Evolutionary conservation across 1,140 invertebrate species (phyloP).

Genomic region (Anagrus nilaparvatae): DNA sequence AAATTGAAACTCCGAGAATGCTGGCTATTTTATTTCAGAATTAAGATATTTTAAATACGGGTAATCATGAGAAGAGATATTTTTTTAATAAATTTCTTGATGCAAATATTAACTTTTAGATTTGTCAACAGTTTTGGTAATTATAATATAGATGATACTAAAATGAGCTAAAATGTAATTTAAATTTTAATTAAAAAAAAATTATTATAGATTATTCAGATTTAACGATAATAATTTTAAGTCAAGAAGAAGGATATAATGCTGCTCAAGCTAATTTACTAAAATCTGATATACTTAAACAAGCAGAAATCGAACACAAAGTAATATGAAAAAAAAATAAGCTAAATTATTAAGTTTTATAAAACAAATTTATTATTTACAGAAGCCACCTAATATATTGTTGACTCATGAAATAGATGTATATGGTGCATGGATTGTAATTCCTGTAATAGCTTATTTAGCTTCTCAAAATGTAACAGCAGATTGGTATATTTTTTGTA

Average conservation of each 20-base stretch:
- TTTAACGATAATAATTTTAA: constrained; percentile 32
- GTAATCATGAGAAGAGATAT: too few species aligned
- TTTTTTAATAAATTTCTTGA: too few species aligned
- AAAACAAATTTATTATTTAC: constrained; percentile 15
- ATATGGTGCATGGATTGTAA: constrained; percentile 56
- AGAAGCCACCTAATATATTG: constrained; percentile 40
- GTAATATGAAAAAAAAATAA: not conserved
- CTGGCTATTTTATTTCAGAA: too few species aligned
- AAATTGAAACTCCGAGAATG: too few species aligned
- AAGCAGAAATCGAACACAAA: too few species aligned
- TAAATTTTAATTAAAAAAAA: too few species aligned
- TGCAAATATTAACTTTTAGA: too few species aligned
- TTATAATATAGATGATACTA: too few species aligned
- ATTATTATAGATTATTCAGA: constrained; percentile 29
- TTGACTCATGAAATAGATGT: constrained; percentile 52
- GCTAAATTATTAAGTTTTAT: not conserved
- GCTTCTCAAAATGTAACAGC: constrained; percentile 27
- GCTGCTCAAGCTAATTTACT: constrained; percentile 29
- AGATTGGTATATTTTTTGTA: constrained; percentile 56
- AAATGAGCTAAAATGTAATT: too few species aligned
- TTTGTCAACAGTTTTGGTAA: too few species aligned
- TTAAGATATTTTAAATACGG: too few species aligned
- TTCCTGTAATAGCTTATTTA: constrained; percentile 49
- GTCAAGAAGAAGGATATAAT: constrained; percentile 36
- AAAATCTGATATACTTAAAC: constrained; percentile 24